Evolutionary conservation across 2,797 vertebrate genomes (phyloP).

Genomic region (Myotis myotis): DNA sequence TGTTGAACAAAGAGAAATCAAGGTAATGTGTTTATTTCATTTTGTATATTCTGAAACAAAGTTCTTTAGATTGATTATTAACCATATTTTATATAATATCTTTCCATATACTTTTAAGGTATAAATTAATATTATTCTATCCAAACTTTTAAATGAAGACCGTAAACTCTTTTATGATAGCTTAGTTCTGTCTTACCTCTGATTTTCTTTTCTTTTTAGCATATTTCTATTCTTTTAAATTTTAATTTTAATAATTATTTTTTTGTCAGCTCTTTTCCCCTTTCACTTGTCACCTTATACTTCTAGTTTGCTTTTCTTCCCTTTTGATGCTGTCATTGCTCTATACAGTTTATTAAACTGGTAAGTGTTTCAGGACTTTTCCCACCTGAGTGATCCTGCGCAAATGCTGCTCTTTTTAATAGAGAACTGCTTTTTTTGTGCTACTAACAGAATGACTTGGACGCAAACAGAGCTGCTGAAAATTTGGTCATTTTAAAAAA

Average conservation of each 20-base stretch:
- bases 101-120: constrained; percentile 18
- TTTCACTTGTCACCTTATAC: constrained; percentile 84
- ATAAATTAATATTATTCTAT: constrained; percentile 35
- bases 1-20: constrained; percentile 99
- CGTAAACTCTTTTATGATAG: constrained; percentile 10
- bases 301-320: constrained; percentile 87
- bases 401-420: constrained; percentile 75
- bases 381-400: constrained; percentile 67
- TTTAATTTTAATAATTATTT: constrained; percentile 77
- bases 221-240: constrained; percentile 8
- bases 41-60: constrained; percentile 25
- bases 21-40: constrained; percentile 86
- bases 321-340: constrained; percentile 87
- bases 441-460: constrained; percentile 83
- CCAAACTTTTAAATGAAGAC: constrained; percentile 14
- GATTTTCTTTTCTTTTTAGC: constrained; percentile 61
- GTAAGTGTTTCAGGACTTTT: constrained; percentile 90
- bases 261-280: constrained; percentile 82
- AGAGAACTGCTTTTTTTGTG: constrained; percentile 78
- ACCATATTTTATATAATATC: constrained; percentile 45
- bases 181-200: constrained; percentile 45
- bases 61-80: constrained; percentile 10
- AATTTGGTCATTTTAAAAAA: constrained; percentile 50
- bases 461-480: constrained; percentile 30
- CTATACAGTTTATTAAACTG: constrained; percentile 97